Evolutionary conservation across 1,140 invertebrate genomes (phyloP).

Genomic region (Papilio dardanus): DNA sequence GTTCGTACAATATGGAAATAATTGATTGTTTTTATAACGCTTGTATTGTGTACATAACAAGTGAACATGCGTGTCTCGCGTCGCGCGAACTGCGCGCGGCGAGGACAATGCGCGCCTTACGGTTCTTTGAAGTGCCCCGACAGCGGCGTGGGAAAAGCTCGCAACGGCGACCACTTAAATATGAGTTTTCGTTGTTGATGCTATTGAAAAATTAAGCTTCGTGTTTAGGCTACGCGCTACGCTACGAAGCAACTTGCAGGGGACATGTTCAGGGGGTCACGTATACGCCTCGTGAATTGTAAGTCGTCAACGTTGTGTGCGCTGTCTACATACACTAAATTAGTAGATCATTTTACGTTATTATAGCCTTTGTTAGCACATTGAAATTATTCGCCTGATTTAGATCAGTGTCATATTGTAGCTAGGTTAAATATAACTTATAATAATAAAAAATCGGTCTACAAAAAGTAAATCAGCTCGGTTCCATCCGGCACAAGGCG

Average conservation of each 20-base stretch:
- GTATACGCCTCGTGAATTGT: too few species aligned
- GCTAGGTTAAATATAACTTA: slow-evolving; percentile 5
- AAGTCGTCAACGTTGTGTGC: too few species aligned
- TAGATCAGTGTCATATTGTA: background rate
- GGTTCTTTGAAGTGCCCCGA: background rate
- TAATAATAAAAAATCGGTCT: background rate
- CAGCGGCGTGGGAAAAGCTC: background rate
- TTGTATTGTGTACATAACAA: background rate
- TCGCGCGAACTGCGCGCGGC: background rate
- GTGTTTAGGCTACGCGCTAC: too few species aligned
- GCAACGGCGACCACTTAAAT: background rate
- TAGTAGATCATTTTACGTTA: background rate
- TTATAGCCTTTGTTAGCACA: background rate
- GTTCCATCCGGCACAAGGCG: slow-evolving; percentile 8
- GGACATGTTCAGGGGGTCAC: too few species aligned
- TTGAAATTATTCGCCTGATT: background rate
- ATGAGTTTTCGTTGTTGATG: too few species aligned
- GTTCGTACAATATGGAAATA: background rate
- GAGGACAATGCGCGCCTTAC: background rate
- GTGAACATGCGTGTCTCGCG: background rate
- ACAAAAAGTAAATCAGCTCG: background rate
- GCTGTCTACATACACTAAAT: background rate
- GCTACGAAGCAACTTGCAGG: too few species aligned
- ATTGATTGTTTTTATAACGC: background rate
- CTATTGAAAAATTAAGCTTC: too few species aligned